A percentile compares a stretch with the other conserved stretches of the same genome.
phyloP scores from a whole-genome alignment of 1,140 invertebrate genomes.

The Aradophagus sp. region DNA sequence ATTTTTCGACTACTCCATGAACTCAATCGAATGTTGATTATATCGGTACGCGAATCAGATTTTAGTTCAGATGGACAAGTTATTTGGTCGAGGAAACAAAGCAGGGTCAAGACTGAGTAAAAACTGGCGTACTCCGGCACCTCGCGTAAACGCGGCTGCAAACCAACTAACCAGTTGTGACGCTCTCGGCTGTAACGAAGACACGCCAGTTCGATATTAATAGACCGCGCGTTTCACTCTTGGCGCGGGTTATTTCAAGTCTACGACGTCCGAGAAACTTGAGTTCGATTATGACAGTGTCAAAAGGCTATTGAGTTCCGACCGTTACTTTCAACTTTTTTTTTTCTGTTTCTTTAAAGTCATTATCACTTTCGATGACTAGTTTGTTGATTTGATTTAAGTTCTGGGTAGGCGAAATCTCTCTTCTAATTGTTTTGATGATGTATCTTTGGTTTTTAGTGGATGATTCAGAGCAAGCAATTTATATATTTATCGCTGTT shows the following conservation, averaged over 20 bases:
- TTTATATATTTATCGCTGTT: too few relatives aligned
- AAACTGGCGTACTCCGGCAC: too few relatives aligned
- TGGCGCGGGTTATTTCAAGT: slow-evolving; percentile 69
- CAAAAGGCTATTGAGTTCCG: slow-evolving; percentile 33
- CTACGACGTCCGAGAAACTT: slow-evolving; percentile 48
- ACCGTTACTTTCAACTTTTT: slow-evolving; percentile 10
- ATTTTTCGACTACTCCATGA: not conserved
- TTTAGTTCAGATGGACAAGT: not conserved
- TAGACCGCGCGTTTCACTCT: slow-evolving; percentile 62
- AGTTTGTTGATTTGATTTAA: too few relatives aligned
- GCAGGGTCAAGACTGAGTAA: too few relatives aligned
- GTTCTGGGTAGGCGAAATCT: too few relatives aligned
- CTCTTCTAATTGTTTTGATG: slow-evolving; percentile 7
- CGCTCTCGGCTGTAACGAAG: slow-evolving; percentile 64
- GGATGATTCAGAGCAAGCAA: too few relatives aligned
- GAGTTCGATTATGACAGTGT: slow-evolving; percentile 31
- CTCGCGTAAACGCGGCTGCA: slow-evolving; percentile 37
- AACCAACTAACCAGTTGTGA: slow-evolving; percentile 61
- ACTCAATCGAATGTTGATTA: not conserved
- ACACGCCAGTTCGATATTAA: slow-evolving; percentile 63
- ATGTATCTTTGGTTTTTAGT: not conserved
- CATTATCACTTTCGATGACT: too few relatives aligned
- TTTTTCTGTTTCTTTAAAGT: not conserved
- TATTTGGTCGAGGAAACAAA: too few relatives aligned
- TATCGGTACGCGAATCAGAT: too few relatives aligned